Evolutionary conservation across 2,113 vertebrate genomes (phyloP), one percentile per base, ranked within the genome.

Genomic region (Salvelinus alpinus): DNA sequence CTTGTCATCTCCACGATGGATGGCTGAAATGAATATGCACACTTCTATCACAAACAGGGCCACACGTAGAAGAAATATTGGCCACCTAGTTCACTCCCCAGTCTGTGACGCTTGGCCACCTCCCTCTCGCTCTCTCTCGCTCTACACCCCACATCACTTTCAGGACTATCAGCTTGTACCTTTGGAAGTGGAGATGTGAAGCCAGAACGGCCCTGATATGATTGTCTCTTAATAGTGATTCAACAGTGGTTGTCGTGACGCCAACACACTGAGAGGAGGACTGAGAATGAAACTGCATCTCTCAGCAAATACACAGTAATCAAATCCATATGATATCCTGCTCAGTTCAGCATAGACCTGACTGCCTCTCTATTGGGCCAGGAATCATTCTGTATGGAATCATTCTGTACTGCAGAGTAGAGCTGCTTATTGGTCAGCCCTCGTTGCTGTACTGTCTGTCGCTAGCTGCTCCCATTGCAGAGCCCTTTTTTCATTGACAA

Each of bases 21-120:
- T 95, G 94, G 92, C 91, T 92, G 93, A 93, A 95, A 95, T 94
- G 94, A 95, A 95, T 94, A 94, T 92, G 92, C 93, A n/a, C 20
- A 8, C 22, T 11, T 54, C 29, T 27, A 68, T 25, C 44, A n/a
- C 4, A 54, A 34, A 70, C 74, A 48, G 20, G 64, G 47, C 12
- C 20, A 20, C 20, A 8, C 16, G 5, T 1, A 20, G 48, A 16
- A 57, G 27, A 59, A 51, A 70, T 76, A n/a, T 66, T 27, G 44
- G 62, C 48, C 71, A 69, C 74, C 54, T 71, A 66, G 29, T 11
- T n/a, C 71, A 77, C 64, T 68, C 12, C n/a, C 75, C 31, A 47
- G n/a, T 65, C 75, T 48, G 64, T 25, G 25, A 69, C 16, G 14
- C 14, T 54, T 71, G 34, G 9, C 38, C 2, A 22, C 20, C n/a